Evolutionary conservation across 1,140 invertebrate species (phyloP).

Genomic region (Meloidogyne exigua): DNA sequence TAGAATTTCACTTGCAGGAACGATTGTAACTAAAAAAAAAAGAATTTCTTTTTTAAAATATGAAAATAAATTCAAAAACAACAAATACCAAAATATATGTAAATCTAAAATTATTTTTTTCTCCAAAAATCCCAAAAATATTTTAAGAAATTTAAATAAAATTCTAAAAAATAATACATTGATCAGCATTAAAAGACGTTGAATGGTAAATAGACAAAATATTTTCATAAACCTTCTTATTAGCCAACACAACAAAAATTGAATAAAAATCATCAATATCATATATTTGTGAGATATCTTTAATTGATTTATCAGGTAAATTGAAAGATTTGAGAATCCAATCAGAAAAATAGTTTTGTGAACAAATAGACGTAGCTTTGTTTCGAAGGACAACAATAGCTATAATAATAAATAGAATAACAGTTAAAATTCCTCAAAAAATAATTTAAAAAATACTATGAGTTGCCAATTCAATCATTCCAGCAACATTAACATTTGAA

Average conservation of each 20-base stretch:
- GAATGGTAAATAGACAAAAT: constrained; percentile 7
- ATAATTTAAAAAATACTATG: not conserved
- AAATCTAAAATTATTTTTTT: no score
- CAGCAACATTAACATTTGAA: not conserved
- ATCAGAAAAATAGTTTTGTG: constrained; percentile 7
- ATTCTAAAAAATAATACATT: not conserved
- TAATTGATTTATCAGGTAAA: constrained; percentile 12
- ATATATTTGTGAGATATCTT: not conserved
- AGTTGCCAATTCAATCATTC: constrained; percentile 2
- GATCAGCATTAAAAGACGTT: not conserved
- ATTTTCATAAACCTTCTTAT: not conserved
- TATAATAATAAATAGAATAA: not conserved
- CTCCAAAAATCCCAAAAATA: no score
- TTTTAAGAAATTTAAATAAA: not conserved
- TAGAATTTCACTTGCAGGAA: not conserved
- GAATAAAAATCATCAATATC: not conserved
- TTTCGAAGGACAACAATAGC: constrained; percentile 14
- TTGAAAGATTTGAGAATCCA: constrained; percentile 12
- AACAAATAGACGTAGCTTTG: not conserved
- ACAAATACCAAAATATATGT: no score
- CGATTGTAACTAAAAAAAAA: constrained; percentile 1
- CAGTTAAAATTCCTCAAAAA: not conserved
- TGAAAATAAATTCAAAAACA: not conserved
- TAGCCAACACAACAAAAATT: not conserved
- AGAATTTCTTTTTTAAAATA: not conserved